Evolutionary conservation across 1,140 invertebrate genomes (phyloP).

Genomic region (Anastrepha obliqua): DNA sequence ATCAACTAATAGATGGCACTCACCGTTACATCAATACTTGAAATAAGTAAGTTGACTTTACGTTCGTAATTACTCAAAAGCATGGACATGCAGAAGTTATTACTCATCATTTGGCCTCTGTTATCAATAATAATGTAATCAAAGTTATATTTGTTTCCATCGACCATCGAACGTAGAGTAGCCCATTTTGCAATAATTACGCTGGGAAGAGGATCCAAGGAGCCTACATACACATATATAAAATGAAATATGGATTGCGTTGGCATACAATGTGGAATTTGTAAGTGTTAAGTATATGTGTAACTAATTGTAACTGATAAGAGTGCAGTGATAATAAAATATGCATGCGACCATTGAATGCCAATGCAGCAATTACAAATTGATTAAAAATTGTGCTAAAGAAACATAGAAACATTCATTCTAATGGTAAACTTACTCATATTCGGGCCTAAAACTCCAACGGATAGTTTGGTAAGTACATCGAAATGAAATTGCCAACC

Average conservation of each 20-base stretch:
- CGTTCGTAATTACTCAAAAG: constrained; percentile 68
- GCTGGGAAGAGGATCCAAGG: constrained; percentile 63
- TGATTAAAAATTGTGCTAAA: no score
- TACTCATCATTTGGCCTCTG: constrained; percentile 67
- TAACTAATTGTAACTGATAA: not conserved
- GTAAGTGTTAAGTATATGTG: not conserved
- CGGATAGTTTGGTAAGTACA: constrained; percentile 63
- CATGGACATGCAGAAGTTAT: constrained; percentile 69
- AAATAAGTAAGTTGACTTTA: constrained; percentile 68
- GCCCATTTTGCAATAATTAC: constrained; percentile 70
- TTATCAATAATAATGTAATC: constrained; percentile 70
- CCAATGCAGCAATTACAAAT: not conserved
- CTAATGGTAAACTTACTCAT: constrained; percentile 25
- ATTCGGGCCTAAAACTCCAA: constrained; percentile 63
- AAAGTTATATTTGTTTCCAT: constrained; percentile 69
- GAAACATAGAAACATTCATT: no score
- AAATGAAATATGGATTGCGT: not conserved
- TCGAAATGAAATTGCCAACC: constrained; percentile 70
- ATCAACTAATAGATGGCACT: constrained; percentile 15
- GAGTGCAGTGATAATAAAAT: not conserved
- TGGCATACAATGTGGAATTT: not conserved
- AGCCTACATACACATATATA: constrained; percentile 58
- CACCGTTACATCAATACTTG: constrained; percentile 71
- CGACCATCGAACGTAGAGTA: constrained; percentile 64
- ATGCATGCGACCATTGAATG: not conserved